Evolutionary conservation across 2,797 vertebrate genomes (phyloP).

Genomic region (Micrastur ruficollis): DNA sequence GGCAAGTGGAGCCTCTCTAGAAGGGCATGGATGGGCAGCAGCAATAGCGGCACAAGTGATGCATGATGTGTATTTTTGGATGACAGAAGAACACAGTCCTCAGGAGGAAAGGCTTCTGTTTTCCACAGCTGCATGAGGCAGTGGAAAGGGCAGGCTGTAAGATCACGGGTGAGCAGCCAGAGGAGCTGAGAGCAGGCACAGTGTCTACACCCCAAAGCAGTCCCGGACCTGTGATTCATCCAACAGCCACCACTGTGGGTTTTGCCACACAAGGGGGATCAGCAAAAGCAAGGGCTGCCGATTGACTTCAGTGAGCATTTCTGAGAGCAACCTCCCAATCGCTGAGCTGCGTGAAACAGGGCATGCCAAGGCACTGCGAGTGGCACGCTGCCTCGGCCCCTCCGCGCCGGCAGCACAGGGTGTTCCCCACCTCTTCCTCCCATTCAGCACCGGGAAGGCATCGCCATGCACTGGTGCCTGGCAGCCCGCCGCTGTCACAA

Average conservation of each 20-base stretch:
- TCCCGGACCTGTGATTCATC: not conserved
- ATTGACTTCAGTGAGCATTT: accelerated
- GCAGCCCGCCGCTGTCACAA: not conserved
- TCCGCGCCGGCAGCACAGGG: slow-evolving; percentile 23
- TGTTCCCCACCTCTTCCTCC: slow-evolving; percentile 73
- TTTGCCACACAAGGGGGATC: not conserved
- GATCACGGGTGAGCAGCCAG: not conserved
- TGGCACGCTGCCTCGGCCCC: not conserved
- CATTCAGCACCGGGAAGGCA: slow-evolving; percentile 52
- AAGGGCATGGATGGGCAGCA: not conserved
- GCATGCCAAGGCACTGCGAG: not conserved
- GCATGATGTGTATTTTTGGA: not conserved
- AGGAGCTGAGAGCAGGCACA: not conserved
- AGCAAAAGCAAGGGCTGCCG: not conserved
- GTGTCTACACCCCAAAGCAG: not conserved
- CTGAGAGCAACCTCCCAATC: not conserved
- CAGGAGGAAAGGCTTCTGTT: not conserved
- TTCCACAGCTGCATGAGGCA: not conserved
- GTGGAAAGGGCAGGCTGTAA: not conserved
- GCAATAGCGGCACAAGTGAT: not conserved
- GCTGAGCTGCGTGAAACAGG: not conserved
- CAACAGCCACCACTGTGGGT: not conserved
- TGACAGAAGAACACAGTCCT: not conserved
- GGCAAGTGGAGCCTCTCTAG: not conserved
- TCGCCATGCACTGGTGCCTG: not conserved